These are phyloP conservation scores for Petrolisthes manimaculis DNA, from an alignment of 2,888 invertebrate genomes.

Conservation along the genomic window DNA sequence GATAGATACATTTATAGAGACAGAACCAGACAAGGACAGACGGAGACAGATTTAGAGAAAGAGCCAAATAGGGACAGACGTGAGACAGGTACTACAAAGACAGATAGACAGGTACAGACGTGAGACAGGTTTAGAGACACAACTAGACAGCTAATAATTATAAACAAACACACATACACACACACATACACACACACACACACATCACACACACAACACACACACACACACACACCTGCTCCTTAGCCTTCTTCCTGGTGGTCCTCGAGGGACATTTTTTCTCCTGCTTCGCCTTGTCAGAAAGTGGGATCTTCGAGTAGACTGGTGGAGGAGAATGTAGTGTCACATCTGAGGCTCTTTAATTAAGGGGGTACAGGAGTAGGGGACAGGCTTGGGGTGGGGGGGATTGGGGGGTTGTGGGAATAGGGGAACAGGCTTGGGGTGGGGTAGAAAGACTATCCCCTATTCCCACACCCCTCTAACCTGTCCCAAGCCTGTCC, in stretches of 20 bases:
- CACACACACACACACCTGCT: conserved; percentile 11
- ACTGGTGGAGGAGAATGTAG: no score
- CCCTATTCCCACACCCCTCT: no score
- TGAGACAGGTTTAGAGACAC: not conserved
- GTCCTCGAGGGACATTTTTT: conserved; percentile 24
- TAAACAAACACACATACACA: not conserved
- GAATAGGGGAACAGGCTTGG: no score
- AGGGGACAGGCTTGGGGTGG: no score
- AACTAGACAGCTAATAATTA: not conserved
- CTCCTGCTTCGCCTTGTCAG: conserved; percentile 2
- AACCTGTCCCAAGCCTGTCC: no score
- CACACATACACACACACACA: not conserved
- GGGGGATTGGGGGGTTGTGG: no score
- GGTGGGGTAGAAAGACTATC: no score
- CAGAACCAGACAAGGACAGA: not conserved
- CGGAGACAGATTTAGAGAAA: not conserved
- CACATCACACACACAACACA: not conserved
- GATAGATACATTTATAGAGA: not conserved
- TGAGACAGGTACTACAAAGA: not conserved
- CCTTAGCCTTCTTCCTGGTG: not conserved
- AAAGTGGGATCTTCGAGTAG: conserved; percentile 16
- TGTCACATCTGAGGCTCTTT: no score
- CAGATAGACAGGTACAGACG: not conserved
- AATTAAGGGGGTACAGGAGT: no score
- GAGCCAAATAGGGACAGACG: not conserved